These are phyloP conservation scores for Xestia ashworthii DNA, from an alignment of 2,888 invertebrate species.

Conservation along the genomic window DNA sequence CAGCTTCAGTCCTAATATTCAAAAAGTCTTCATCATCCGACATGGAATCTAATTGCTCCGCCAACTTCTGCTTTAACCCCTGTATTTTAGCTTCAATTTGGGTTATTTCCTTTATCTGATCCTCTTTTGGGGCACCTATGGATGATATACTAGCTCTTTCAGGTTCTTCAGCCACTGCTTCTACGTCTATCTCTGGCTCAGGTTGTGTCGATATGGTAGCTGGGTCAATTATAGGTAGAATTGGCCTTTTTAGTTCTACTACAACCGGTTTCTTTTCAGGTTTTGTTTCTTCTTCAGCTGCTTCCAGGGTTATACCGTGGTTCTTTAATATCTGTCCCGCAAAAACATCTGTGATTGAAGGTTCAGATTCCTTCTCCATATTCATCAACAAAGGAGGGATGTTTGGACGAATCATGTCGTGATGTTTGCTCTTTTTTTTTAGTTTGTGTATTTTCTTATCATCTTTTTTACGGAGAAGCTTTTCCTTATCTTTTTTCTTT, in stretches of 20 bases:
- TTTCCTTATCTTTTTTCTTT: constrained; percentile 85
- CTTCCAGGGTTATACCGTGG: constrained; percentile 83
- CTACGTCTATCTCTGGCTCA: constrained; percentile 53
- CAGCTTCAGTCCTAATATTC: constrained; percentile 92
- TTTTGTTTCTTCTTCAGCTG: constrained; percentile 74
- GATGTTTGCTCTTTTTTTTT: constrained; percentile 84
- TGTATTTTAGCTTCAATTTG: constrained; percentile 92
- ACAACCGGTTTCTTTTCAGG: constrained; percentile 76
- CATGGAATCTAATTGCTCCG: constrained; percentile 89
- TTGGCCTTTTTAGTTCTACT: constrained; percentile 78
- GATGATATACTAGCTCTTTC: constrained; percentile 46
- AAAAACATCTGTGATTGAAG: constrained; percentile 92
- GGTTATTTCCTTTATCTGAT: constrained; percentile 84
- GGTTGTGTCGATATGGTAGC: constrained; percentile 79
- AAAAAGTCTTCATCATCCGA: constrained; percentile 92
- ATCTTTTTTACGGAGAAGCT: constrained; percentile 80
- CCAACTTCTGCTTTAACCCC: constrained; percentile 85
- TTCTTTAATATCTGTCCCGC: constrained; percentile 91
- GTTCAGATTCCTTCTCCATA: constrained; percentile 87
- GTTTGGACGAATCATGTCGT: constrained; percentile 86
- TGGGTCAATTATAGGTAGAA: constrained; percentile 86
- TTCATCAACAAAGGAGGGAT: constrained; percentile 88
- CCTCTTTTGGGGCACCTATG: constrained; percentile 70
- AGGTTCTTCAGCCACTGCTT: constrained; percentile 77
- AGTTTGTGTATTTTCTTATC: constrained; percentile 86